These are phyloP conservation scores for Macrochelys suwanniensis DNA, from an alignment of 2,797 vertebrate genomes.

Conservation along the genomic window DNA sequence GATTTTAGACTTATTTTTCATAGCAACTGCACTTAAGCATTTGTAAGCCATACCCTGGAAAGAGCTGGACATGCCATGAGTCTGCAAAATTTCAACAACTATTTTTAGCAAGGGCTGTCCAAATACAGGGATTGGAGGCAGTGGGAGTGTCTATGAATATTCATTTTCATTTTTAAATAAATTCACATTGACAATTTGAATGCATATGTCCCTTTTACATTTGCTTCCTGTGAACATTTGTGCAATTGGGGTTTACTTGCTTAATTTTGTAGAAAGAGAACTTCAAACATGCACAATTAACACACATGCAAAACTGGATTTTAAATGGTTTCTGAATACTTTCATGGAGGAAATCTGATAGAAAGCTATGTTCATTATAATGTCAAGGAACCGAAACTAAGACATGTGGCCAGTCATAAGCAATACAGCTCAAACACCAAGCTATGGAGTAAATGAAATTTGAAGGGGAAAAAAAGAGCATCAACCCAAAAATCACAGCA, in stretches of 20 bases:
- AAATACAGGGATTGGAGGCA: neutral
- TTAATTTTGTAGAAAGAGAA: neutral
- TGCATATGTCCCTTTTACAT: neutral
- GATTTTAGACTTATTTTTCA: slow-evolving; percentile 21
- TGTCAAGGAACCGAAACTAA: slow-evolving; percentile 20
- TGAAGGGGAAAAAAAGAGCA: neutral
- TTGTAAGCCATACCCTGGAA: neutral
- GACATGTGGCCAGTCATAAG: neutral
- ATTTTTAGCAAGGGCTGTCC: slow-evolving; percentile 6
- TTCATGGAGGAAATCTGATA: neutral
- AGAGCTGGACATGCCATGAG: neutral
- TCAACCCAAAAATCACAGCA: neutral
- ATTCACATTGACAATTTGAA: neutral
- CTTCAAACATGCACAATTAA: neutral
- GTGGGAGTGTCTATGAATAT: neutral
- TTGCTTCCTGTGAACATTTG: neutral
- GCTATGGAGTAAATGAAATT: neutral
- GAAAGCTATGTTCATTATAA: neutral
- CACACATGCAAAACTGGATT: neutral
- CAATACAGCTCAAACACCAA: neutral
- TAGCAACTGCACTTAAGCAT: neutral
- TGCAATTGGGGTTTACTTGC: neutral
- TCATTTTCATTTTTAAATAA: neutral
- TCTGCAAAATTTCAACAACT: slow-evolving; percentile 21
- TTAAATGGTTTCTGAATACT: neutral